These are phyloP conservation scores for Lasioglossum albipes DNA, from an alignment of 1,140 invertebrate species.

Conservation along the genomic window DNA sequence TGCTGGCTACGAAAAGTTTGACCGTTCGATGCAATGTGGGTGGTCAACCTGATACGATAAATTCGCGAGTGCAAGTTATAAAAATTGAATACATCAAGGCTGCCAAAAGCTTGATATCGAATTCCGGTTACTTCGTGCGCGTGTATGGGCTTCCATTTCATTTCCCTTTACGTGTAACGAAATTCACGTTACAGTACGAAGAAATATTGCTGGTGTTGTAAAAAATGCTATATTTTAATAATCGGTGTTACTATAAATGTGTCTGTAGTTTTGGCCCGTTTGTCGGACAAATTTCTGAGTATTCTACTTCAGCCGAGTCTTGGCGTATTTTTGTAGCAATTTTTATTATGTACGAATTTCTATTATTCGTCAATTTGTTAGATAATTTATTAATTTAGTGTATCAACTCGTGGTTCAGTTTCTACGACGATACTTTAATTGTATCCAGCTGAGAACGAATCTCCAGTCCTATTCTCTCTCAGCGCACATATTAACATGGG, in stretches of 20 bases:
- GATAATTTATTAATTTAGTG: no score
- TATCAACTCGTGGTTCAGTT: background rate
- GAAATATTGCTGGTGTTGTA: no score
- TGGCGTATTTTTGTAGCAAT: no score
- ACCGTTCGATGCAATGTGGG: background rate
- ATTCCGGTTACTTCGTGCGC: background rate
- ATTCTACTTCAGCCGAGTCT: no score
- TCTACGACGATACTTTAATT: background rate
- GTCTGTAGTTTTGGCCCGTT: no score
- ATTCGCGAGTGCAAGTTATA: background rate
- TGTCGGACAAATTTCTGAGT: no score
- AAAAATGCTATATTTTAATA: no score
- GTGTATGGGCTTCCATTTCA: background rate
- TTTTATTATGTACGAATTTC: no score
- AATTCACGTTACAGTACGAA: no score
- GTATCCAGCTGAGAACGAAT: background rate
- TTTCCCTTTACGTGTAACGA: no score
- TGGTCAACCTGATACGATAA: background rate
- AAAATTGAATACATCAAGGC: background rate
- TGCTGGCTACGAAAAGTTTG: constrained; percentile 20
- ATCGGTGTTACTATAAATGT: no score
- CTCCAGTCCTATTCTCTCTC: background rate
- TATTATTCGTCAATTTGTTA: no score
- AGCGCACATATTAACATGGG: background rate
- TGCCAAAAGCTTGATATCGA: background rate